Conservation (phyloP, 2,888 invertebrate species). For the Conus canariensis region DNA sequence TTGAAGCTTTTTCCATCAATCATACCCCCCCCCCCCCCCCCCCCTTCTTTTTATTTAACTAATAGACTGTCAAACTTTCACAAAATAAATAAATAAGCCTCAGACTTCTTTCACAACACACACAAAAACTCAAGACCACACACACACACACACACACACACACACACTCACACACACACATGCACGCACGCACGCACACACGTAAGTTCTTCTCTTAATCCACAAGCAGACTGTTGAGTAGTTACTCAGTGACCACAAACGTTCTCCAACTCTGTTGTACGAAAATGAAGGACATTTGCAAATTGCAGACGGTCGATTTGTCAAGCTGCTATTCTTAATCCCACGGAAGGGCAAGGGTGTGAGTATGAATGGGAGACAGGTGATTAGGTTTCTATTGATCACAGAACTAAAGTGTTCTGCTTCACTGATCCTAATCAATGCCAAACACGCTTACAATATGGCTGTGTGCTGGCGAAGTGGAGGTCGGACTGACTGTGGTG, state of each 20-base stretch:
- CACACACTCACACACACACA: not conserved
- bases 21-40: too few species aligned
- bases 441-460: slow-evolving; percentile 5
- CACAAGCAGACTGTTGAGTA: not conserved
- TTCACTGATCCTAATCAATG: slow-evolving; percentile 16
- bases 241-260: not conserved
- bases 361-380: not conserved
- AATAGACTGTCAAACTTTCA: too few species aligned
- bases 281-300: not conserved
- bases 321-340: not conserved
- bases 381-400: slow-evolving; percentile 20
- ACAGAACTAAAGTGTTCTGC: not conserved
- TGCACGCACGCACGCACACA: not conserved
- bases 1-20: too few species aligned
- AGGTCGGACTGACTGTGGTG: not conserved
- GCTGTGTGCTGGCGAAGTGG: not conserved
- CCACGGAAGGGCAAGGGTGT: not conserved
- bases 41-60: too few species aligned
- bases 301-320: not conserved
- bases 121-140: not conserved
- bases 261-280: not conserved
- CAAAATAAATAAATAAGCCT: too few species aligned
- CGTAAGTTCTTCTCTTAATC: not conserved
- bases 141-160: not conserved
- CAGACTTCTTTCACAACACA: too few species aligned